Conservation (phyloP, 2,797 vertebrate species). For the Enteromius anoplus region DNA sequence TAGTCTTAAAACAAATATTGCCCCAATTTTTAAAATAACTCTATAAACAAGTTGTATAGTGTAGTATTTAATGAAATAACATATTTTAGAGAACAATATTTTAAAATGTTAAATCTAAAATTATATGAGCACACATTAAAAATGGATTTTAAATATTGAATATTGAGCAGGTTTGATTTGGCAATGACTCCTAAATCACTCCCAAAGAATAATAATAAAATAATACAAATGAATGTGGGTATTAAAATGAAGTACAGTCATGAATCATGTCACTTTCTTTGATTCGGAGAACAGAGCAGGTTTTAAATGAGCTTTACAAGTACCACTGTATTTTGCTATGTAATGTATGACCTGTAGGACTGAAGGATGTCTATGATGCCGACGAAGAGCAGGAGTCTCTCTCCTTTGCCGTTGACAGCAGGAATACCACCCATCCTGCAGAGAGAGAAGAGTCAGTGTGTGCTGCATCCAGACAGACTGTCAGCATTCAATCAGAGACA, state of each 20-base stretch:
- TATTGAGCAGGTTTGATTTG: neutral
- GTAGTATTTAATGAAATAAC: neutral
- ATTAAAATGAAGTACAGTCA: neutral
- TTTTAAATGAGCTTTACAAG: neutral
- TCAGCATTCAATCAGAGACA: conserved; percentile 9
- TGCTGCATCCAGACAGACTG: neutral
- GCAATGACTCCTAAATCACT: too few species aligned
- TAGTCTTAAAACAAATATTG: neutral
- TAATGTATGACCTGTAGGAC: conserved; percentile 86
- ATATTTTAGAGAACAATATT: neutral
- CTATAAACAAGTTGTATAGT: neutral
- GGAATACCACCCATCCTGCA: conserved; percentile 96
- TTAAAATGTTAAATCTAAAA: neutral
- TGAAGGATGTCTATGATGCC: conserved; percentile 98
- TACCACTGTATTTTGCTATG: neutral
- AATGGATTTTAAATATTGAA: neutral
- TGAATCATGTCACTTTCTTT: neutral
- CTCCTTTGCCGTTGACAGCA: conserved; percentile 87
- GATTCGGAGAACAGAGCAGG: neutral
- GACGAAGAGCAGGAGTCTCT: conserved; percentile 89
- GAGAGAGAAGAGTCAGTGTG: conserved; percentile 41
- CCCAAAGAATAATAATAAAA: neutral
- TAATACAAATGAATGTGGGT: neutral
- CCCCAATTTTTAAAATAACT: neutral
- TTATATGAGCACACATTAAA: neutral